A percentile compares a stretch with the other conserved stretches of the same genome.
These are phyloP conservation scores for Drosophila kambysellisi DNA, from an alignment of 2,888 invertebrate species.

Conservation along the genomic window DNA sequence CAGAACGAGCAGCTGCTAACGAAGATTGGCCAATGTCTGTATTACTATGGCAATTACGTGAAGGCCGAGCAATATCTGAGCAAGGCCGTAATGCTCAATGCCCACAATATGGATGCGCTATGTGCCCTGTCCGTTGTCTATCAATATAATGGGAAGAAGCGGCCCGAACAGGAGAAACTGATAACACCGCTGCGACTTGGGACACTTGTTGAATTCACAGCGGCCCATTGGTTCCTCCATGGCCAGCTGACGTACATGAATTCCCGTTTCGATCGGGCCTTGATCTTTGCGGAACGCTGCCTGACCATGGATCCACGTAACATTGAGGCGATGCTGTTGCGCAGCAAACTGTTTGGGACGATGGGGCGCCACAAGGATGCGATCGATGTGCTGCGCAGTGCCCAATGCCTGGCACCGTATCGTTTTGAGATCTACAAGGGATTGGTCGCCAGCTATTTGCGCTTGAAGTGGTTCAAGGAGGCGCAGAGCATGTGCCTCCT, in stretches of 20 bases:
- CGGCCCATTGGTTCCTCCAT: constrained; percentile 91
- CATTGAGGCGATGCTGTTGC: constrained; percentile 90
- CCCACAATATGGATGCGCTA: constrained; percentile 87
- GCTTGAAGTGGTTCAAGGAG: constrained; percentile 89
- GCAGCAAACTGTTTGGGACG: constrained; percentile 86
- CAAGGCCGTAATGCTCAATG: constrained; percentile 86
- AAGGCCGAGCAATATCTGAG: constrained; percentile 87
- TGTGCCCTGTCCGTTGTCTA: constrained; percentile 88
- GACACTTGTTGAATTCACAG: constrained; percentile 84
- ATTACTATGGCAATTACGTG: constrained; percentile 89
- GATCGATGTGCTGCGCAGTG: constrained; percentile 75
- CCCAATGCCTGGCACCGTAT: constrained; percentile 80
- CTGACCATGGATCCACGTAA: constrained; percentile 88
- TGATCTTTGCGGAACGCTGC: constrained; percentile 91
- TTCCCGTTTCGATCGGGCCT: constrained; percentile 88
- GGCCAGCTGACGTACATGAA: constrained; percentile 89
- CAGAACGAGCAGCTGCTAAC: constrained; percentile 89
- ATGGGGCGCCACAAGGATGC: constrained; percentile 82
- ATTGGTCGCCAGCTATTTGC: constrained; percentile 90
- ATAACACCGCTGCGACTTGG: constrained; percentile 82
- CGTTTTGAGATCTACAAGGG: constrained; percentile 90
- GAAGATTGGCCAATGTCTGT: constrained; percentile 90
- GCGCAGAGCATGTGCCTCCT: constrained; percentile 90
- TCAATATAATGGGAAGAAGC: constrained; percentile 86
- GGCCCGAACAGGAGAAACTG: constrained; percentile 88